Evolutionary conservation across 2,888 invertebrate genomes (phyloP).

Genomic region (Luperina testacea): DNA sequence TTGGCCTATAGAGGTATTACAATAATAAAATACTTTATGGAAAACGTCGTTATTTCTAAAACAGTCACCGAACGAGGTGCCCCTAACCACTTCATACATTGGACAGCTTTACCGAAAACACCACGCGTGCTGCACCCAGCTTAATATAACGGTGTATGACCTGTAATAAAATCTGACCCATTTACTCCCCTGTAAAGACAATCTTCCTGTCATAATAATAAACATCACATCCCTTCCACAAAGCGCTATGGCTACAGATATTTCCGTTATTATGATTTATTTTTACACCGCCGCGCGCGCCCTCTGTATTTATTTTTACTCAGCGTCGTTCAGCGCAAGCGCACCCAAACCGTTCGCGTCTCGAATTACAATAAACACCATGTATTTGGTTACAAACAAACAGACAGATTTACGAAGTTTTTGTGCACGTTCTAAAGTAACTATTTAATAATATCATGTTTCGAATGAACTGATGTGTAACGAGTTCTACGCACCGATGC

Average conservation of each 20-base stretch:
- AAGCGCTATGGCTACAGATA: constrained; percentile 37
- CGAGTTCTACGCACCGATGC: constrained; percentile 49
- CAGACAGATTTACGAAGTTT: constrained; percentile 60
- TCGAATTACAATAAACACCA: constrained; percentile 65
- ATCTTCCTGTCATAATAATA: constrained; percentile 25
- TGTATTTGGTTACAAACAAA: constrained; percentile 68
- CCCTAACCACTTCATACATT: background rate
- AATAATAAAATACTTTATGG: background rate
- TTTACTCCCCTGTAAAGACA: constrained; percentile 7
- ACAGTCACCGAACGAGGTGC: background rate
- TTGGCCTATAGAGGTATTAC: background rate
- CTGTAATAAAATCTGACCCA: constrained; percentile 28
- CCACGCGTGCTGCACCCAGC: background rate
- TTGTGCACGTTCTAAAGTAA: constrained; percentile 58
- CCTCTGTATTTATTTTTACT: constrained; percentile 69
- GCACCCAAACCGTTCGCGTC: constrained; percentile 53
- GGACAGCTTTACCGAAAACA: constrained; percentile 9
- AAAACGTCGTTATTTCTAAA: background rate
- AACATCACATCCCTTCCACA: constrained; percentile 41
- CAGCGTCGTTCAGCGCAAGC: constrained; percentile 53
- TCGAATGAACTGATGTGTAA: constrained; percentile 63
- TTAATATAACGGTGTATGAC: background rate
- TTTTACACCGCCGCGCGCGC: constrained; percentile 60
- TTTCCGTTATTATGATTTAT: constrained; percentile 62
- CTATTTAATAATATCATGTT: constrained; percentile 61